Percentiles rank a stretch among this genome's conserved stretches.
phyloP scores from a whole-genome alignment of 2,888 invertebrate genomes.

The Drepana falcataria region DNA sequence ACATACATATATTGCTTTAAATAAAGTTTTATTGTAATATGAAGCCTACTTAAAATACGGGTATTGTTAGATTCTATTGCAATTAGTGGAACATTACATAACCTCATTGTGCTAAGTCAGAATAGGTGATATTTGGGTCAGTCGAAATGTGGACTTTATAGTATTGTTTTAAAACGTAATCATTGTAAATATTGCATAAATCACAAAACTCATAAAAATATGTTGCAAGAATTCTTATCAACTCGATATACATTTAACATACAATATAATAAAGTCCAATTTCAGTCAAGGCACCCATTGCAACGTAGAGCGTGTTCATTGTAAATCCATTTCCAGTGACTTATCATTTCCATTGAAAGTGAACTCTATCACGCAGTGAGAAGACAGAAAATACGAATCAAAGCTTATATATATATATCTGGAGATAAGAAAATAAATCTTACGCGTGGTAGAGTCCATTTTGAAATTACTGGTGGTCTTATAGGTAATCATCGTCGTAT shows the following conservation, averaged over 20 bases:
- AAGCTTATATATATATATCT: no score
- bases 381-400: not conserved
- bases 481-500: conserved; percentile 32
- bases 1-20: no score
- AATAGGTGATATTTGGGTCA: not conserved
- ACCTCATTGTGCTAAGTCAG: conserved; percentile 5
- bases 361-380: not conserved
- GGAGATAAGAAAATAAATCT: not conserved
- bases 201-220: not conserved
- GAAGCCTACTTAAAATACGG: not conserved
- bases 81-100: conserved; percentile 5
- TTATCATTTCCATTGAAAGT: not conserved
- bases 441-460: not conserved
- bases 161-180: not conserved
- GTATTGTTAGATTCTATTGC: not conserved
- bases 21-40: no score
- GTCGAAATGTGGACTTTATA: not conserved
- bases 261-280: not conserved
- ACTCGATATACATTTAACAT: not conserved
- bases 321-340: no score
- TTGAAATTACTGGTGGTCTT: conserved; percentile 8
- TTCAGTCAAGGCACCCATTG: conserved; percentile 7
- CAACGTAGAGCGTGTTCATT: not conserved
- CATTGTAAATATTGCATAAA: not conserved
- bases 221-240: no score